A percentile compares a stretch with the other conserved stretches of the same genome.
Evolutionary conservation across 2,888 invertebrate species (phyloP).

Genomic region (Tetragonisca angustula): DNA sequence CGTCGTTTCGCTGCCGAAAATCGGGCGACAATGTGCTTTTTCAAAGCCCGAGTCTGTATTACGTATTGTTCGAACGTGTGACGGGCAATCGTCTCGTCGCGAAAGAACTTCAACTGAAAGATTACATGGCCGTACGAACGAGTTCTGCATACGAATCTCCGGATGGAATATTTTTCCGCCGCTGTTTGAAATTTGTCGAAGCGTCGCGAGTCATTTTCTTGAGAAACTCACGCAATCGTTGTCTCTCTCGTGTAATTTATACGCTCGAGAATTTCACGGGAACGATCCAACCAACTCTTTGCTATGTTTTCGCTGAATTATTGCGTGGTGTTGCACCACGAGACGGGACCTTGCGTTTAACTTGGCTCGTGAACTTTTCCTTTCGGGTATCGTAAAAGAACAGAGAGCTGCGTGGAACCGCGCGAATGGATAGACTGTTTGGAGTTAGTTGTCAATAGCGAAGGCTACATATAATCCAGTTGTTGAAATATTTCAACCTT

Average conservation of each 20-base stretch:
- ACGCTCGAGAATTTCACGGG: background rate
- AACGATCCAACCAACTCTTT: background rate
- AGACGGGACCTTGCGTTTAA: background rate
- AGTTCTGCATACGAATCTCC: conserved; percentile 21
- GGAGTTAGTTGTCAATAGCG: no score
- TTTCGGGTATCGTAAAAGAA: background rate
- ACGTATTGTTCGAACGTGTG: conserved; percentile 9
- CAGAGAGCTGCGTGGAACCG: background rate
- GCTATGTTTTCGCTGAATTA: background rate
- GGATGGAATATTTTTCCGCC: background rate
- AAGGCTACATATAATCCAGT: background rate
- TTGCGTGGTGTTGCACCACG: background rate
- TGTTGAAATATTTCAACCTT: background rate
- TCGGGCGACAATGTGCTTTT: conserved; percentile 15
- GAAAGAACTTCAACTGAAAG: background rate
- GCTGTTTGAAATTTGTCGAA: background rate
- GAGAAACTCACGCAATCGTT: background rate
- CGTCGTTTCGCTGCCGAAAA: conserved; percentile 34
- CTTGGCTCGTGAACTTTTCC: background rate
- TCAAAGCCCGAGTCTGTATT: background rate
- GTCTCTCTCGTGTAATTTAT: conserved; percentile 20
- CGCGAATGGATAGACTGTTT: background rate
- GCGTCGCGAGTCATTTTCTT: background rate
- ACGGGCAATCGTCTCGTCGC: background rate
- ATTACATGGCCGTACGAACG: conserved; percentile 3